These are phyloP conservation scores for Mimachlamys varia DNA, from an alignment of 2,888 invertebrate genomes.

Conservation along the genomic window DNA sequence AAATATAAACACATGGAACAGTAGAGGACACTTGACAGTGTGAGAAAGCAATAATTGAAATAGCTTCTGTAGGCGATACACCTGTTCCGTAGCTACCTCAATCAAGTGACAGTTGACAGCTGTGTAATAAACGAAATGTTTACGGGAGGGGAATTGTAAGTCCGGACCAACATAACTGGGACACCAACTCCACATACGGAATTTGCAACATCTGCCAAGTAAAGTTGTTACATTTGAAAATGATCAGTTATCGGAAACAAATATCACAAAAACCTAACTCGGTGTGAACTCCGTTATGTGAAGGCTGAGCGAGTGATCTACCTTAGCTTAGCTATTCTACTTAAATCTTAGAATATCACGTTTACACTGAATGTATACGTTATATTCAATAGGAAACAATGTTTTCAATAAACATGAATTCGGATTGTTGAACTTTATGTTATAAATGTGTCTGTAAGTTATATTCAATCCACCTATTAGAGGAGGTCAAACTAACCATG, in stretches of 20 bases:
- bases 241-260: conserved; percentile 26
- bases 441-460: no score
- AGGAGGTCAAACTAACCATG: background rate
- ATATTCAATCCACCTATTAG: background rate
- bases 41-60: conserved; percentile 31
- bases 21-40: conserved; percentile 12
- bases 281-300: background rate
- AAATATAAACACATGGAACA: background rate
- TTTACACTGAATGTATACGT: background rate
- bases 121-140: conserved; percentile 30
- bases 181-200: background rate
- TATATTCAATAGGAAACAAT: background rate
- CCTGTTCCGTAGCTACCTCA: background rate
- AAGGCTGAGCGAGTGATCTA: background rate
- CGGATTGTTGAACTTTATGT: background rate
- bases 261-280: conserved; percentile 21
- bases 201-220: conserved; percentile 10
- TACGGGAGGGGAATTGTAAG: conserved; percentile 10
- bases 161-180: conserved; percentile 9
- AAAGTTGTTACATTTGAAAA: conserved; percentile 27
- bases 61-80: background rate
- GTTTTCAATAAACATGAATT: background rate
- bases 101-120: conserved; percentile 26
- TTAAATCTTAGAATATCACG: background rate
- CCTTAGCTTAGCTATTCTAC: background rate